A percentile compares a stretch with the other conserved stretches of the same genome.
phyloP scores from a whole-genome alignment of 2,113 vertebrate genomes.

The Sapayoa aenigma region DNA sequence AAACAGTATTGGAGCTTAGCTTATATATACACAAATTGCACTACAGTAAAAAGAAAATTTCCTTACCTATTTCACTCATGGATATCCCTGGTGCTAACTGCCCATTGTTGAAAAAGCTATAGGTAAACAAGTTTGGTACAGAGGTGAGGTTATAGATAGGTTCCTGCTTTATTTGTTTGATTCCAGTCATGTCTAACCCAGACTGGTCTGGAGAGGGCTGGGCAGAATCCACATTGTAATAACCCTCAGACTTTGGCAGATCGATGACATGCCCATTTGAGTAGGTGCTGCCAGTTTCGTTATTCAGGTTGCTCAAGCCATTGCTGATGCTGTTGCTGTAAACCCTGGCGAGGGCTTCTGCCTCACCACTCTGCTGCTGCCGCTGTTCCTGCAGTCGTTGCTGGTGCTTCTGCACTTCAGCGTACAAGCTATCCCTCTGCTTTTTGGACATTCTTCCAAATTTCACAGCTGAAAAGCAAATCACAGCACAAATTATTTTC shows the following conservation, averaged over 20 bases:
- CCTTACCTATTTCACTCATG: constrained; percentile 94
- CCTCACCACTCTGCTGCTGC: constrained; percentile 93
- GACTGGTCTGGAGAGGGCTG: constrained; percentile 98
- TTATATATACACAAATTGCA: neutral
- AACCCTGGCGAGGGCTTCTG: constrained; percentile 91
- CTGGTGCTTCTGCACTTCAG: constrained; percentile 98
- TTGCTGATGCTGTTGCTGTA: constrained; percentile 90
- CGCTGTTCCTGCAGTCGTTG: constrained; percentile 91
- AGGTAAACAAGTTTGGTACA: constrained; percentile 97
- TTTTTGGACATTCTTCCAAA: constrained; percentile 99
- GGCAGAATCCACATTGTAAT: constrained; percentile 92
- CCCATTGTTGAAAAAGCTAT: constrained; percentile 92
- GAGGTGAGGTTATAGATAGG: constrained; percentile 97
- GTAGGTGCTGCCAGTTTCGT: constrained; percentile 87
- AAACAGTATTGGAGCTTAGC: neutral
- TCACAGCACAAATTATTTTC: neutral
- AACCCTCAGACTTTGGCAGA: constrained; percentile 90
- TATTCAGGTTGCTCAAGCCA: constrained; percentile 86
- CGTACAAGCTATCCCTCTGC: constrained; percentile 95
- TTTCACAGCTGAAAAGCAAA: constrained; percentile 88
- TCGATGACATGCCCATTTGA: constrained; percentile 92
- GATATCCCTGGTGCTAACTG: constrained; percentile 88
- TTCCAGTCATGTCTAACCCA: constrained; percentile 96
- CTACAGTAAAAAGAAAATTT: neutral
- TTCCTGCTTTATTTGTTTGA: constrained; percentile 99